A percentile compares a stretch with the other conserved stretches of the same genome.
Evolutionary conservation across 1,140 invertebrate species (phyloP).

Genomic region (Diploscapter pachys): DNA sequence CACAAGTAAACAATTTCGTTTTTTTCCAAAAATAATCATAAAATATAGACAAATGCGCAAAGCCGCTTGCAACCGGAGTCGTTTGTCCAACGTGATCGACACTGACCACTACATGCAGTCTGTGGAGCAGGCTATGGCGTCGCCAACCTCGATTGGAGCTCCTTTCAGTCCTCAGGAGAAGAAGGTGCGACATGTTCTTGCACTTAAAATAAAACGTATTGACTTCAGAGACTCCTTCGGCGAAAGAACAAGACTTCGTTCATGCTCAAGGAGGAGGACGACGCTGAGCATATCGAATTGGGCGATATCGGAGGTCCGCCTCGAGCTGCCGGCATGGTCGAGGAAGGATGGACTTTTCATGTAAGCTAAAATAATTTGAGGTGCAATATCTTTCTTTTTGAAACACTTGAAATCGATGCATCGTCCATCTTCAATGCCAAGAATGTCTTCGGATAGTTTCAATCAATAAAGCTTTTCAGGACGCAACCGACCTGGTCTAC

Average conservation of each 20-base stretch:
- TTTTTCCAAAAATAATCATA: constrained; percentile 3
- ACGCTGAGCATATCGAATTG: constrained; percentile 39
- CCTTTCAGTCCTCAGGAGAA: constrained; percentile 35
- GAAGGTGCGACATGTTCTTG: constrained; percentile 20
- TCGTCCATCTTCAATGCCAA: too few species aligned
- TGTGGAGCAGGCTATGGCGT: constrained; percentile 14
- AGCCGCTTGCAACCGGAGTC: constrained; percentile 49
- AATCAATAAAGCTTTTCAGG: constrained; percentile 28
- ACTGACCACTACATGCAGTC: constrained; percentile 35
- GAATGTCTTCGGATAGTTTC: constrained; percentile 9
- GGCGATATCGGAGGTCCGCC: constrained; percentile 34
- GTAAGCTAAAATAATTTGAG: constrained; percentile 13
- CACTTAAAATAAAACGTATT: constrained; percentile 3
- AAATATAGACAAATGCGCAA: constrained; percentile 52
- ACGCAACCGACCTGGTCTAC: constrained; percentile 51
- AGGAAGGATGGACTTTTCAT: constrained; percentile 50
- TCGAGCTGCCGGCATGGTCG: constrained; percentile 15
- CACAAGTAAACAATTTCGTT: constrained; percentile 38
- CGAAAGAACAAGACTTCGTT: constrained; percentile 31
- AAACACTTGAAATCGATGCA: too few species aligned
- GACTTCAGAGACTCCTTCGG: constrained; percentile 21
- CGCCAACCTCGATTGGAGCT: constrained; percentile 20
- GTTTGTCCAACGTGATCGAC: constrained; percentile 55
- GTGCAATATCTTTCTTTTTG: not conserved
- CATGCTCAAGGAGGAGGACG: constrained; percentile 26